These are phyloP conservation scores for Embidobia sp. DNA, from an alignment of 2,888 invertebrate genomes.

Conservation along the genomic window DNA sequence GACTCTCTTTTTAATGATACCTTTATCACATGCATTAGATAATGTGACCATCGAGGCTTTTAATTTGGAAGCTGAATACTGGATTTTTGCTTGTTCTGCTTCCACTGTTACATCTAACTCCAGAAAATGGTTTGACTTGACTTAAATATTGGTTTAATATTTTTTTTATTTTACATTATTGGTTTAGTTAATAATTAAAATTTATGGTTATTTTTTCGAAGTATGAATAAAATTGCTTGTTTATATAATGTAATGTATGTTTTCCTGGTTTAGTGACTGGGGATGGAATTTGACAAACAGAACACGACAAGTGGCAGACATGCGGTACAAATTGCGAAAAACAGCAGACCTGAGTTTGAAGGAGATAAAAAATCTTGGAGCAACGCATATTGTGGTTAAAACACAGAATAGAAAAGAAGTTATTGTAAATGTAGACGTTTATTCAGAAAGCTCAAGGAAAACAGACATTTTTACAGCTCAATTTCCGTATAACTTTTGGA, in stretches of 20 bases:
- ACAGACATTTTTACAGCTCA: slow-evolving; percentile 52
- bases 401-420: slow-evolving; percentile 76
- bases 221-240: too few relatives aligned
- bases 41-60: slow-evolving; percentile 85
- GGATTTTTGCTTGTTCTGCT: slow-evolving; percentile 90
- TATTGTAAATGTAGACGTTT: slow-evolving; percentile 64
- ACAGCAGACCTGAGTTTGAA: slow-evolving; percentile 84
- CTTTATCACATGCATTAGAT: slow-evolving; percentile 84
- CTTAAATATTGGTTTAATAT: background rate
- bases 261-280: slow-evolving; percentile 81
- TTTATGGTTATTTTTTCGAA: too few relatives aligned
- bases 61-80: slow-evolving; percentile 87
- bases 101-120: slow-evolving; percentile 82
- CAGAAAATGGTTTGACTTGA: slow-evolving; percentile 84
- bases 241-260: slow-evolving; percentile 29
- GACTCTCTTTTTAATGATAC: slow-evolving; percentile 85
- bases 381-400: slow-evolving; percentile 88
- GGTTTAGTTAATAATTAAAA: too few relatives aligned
- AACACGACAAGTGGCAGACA: slow-evolving; percentile 83
- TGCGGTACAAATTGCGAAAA: slow-evolving; percentile 81
- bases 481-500: slow-evolving; percentile 56
- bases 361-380: slow-evolving; percentile 83
- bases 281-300: slow-evolving; percentile 84
- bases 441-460: slow-evolving; percentile 42
- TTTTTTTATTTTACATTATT: slow-evolving; percentile 72